phyloP scores from a whole-genome alignment of 2,797 vertebrate genomes.

The Sorex maritimensis region DNA sequence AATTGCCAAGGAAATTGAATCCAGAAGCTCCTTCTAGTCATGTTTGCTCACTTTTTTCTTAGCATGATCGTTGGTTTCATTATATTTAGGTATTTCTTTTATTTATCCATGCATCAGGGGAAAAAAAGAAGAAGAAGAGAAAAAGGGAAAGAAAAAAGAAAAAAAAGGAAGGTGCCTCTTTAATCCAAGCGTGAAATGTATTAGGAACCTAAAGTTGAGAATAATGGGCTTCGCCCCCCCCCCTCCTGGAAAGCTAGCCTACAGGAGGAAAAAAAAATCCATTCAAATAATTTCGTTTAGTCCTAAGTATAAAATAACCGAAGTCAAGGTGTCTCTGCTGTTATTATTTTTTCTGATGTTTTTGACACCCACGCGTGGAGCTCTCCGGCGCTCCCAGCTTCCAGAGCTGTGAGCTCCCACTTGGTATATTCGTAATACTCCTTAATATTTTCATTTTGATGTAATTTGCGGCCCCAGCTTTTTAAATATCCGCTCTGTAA shows the following conservation, averaged over 20 bases:
- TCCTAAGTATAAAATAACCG: constrained; percentile 94
- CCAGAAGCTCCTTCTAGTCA: constrained; percentile 71
- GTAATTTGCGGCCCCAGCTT: constrained; percentile 99
- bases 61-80: constrained; percentile 86
- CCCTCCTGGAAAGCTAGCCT: constrained; percentile 90
- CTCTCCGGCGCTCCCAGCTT: constrained; percentile 89
- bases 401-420: constrained; percentile 94
- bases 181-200: constrained; percentile 83
- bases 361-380: constrained; percentile 92
- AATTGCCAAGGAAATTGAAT: constrained; percentile 78
- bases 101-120: constrained; percentile 84
- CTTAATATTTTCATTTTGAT: constrained; percentile 99
- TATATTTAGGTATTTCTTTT: constrained; percentile 87
- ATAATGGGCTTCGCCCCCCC: constrained; percentile 74
- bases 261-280: constrained; percentile 90
- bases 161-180: constrained; percentile 77
- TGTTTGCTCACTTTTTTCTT: constrained; percentile 81
- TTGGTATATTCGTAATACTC: constrained; percentile 99
- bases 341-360: constrained; percentile 96
- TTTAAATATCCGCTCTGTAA: constrained; percentile 99
- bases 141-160: not conserved
- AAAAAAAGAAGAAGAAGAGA: constrained; percentile 2
- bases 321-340: constrained; percentile 94
- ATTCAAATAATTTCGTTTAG: constrained; percentile 96
- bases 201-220: constrained; percentile 85